Conservation (phyloP, 2,888 invertebrate genomes). For the Cyaniris semiargus region DNA sequence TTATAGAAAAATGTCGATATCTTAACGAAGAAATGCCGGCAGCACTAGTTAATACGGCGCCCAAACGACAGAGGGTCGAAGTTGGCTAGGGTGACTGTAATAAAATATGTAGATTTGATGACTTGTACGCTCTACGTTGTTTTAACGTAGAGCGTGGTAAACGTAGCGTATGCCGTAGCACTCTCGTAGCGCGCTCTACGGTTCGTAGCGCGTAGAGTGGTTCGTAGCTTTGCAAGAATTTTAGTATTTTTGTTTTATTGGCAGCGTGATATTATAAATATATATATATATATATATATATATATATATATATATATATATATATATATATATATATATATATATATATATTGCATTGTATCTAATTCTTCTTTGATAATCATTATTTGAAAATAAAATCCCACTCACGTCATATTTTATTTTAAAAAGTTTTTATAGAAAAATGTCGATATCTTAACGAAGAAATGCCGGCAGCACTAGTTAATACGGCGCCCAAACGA, state of each 20-base stretch:
- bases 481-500: slow-evolving; percentile 54
- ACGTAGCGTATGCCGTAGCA: neutral
- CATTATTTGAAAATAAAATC: no score
- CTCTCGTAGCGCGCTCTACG: neutral
- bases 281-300: no score
- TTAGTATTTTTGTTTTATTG: neutral
- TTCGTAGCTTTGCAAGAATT: neutral
- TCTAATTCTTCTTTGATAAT: no score
- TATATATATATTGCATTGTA: no score
- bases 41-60: slow-evolving; percentile 59
- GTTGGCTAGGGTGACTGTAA: slow-evolving; percentile 69
- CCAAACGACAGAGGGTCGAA: slow-evolving; percentile 67
- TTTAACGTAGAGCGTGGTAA: no score
- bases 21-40: slow-evolving; percentile 43
- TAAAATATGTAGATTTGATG: slow-evolving; percentile 81
- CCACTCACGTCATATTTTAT: neutral
- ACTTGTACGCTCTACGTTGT: no score
- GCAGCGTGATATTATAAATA: no score
- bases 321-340: no score
- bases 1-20: slow-evolving; percentile 53
- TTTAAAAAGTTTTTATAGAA: no score
- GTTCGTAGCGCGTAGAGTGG: no score
- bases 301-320: no score
- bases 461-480: slow-evolving; percentile 54
- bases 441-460: slow-evolving; percentile 54